Evolutionary conservation across 2,113 vertebrate genomes (phyloP), one percentile per base, ranked within the genome.

Genomic region (Lasiurus borealis): DNA sequence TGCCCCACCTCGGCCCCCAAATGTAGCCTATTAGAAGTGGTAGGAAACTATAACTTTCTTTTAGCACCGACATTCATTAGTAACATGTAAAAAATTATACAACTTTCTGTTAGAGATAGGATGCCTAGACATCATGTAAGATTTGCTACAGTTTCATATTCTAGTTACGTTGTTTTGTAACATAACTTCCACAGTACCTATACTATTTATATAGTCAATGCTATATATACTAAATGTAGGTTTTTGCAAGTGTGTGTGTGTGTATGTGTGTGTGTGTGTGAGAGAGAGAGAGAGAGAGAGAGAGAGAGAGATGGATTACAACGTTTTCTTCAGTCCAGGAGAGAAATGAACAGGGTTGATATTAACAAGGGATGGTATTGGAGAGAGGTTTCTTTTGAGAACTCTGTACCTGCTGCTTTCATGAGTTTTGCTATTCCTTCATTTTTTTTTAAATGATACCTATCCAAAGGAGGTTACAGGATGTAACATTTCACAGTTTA

Each of bases 391-490:
- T 48, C 21, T 83, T 85, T 66, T 50, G 92, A 83, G 59, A 86
- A 68, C 52, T 78, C 23, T 52, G 83, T 69, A 15, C 29, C 19
- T 40, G 59, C 73, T 85, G 31, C 69, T 77, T 64, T 36, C 12
- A 36, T 50, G 57, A 87, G 44, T 71, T 52, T 93, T 76, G 25
- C 48, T 12, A 34, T 80, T 81, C 59, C 25, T 57, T 83, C 83
- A 44, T 85, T 93, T 29, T 85, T 93, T 29, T 31, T 75, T 90
- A 92, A 72, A n/a, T 25, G 23, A 48, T 25, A 66, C 29, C 83
- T 73, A 10, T 27, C 25, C 34, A 75, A 23, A 86, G 82, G 36
- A 71, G 71, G 29, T 76, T 80, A 57, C 7, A 78, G 29, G 59
- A 80, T 46, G 7, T 66, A 48, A 44, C 12, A 27, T 88, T 88